Conservation (phyloP, 2,113 vertebrate species). For the Pseudolaguvia tuberculata region DNA sequence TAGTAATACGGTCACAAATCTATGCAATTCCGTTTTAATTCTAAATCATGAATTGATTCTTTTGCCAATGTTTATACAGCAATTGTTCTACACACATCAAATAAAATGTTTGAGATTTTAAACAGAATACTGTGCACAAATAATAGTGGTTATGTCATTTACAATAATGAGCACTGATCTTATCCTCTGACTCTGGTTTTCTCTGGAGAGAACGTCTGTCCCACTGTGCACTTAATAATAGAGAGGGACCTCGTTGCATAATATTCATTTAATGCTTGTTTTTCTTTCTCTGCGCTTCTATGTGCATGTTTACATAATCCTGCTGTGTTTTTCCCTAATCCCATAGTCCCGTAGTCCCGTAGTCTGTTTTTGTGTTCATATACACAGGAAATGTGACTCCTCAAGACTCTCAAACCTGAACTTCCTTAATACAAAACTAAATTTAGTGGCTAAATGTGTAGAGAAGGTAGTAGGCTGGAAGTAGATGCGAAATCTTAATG, state of each 20-base stretch:
- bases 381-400: neutral
- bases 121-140: neutral
- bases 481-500: too few relatives aligned
- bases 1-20: neutral
- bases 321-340: neutral
- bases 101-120: neutral
- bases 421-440: neutral
- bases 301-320: neutral
- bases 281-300: neutral
- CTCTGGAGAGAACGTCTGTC: neutral
- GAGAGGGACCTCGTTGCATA: neutral
- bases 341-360: too few relatives aligned
- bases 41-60: too few relatives aligned
- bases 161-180: neutral
- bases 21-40: too few relatives aligned
- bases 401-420: neutral
- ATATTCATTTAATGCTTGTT: conserved; percentile 7
- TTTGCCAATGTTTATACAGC: too few relatives aligned
- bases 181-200: neutral
- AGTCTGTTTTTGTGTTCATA: neutral
- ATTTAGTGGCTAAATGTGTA: neutral
- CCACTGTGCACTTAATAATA: neutral
- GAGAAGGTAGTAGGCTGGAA: too few relatives aligned
- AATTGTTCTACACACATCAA: neutral
- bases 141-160: neutral